Percentiles rank a stretch among this genome's conserved stretches.
phyloP scores from a whole-genome alignment of 1,140 invertebrate genomes.

The Drosophila serrata region DNA sequence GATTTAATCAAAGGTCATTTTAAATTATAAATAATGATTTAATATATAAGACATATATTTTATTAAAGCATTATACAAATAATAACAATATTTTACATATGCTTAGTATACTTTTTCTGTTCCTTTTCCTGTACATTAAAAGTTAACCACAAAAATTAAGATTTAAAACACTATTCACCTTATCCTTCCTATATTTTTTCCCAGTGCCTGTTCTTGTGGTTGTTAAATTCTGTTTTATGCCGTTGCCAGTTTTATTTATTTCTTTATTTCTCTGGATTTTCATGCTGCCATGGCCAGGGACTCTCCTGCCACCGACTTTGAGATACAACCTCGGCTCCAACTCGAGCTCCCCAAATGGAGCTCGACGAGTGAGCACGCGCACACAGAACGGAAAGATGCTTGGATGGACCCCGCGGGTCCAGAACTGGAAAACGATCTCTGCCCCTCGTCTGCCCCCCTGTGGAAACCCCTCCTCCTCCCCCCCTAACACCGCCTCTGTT shows the following conservation, averaged over 20 bases:
- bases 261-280: constrained; percentile 79
- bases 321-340: constrained; percentile 10
- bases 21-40: too few species aligned
- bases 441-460: not conserved
- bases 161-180: not conserved
- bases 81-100: too few species aligned
- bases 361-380: constrained; percentile 73
- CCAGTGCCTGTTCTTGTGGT: constrained; percentile 7
- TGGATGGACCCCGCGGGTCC: constrained; percentile 35
- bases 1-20: too few species aligned
- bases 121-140: too few species aligned
- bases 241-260: constrained; percentile 82
- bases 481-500: constrained; percentile 9
- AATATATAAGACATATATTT: too few species aligned
- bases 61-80: too few species aligned
- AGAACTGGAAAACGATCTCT: constrained; percentile 36
- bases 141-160: not conserved
- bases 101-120: too few species aligned
- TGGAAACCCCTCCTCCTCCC: not conserved
- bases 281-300: constrained; percentile 56
- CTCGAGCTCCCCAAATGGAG: constrained; percentile 44
- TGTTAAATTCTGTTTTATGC: constrained; percentile 64
- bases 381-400: constrained; percentile 59
- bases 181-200: not conserved
- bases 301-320: constrained; percentile 21